Conservation (phyloP, 2,113 vertebrate species). For the Tamias sibiricus region DNA sequence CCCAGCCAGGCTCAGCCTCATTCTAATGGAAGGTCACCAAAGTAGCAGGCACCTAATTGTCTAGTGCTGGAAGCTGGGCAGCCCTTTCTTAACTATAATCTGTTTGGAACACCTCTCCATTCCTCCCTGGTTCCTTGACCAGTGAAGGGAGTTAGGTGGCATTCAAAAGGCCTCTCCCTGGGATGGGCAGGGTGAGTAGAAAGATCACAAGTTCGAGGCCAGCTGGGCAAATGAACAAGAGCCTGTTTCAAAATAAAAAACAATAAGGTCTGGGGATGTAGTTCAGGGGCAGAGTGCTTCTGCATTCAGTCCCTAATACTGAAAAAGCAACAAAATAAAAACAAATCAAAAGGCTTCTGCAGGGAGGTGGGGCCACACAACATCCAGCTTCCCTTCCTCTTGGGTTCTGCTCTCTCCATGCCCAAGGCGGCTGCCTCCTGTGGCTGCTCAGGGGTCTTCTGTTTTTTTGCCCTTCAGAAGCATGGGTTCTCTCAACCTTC, state of each 20-base stretch:
- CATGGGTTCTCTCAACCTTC: neutral
- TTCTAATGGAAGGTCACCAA: neutral
- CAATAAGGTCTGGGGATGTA: too few relatives aligned
- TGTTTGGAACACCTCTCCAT: neutral
- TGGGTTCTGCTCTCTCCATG: neutral
- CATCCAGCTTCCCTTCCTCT: neutral
- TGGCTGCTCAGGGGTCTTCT: neutral
- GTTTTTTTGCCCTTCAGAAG: neutral
- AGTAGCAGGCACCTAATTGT: neutral
- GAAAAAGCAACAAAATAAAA: too few relatives aligned
- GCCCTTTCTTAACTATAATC: neutral
- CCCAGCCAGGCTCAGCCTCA: neutral
- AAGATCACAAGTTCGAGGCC: too few relatives aligned
- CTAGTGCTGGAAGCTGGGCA: too few relatives aligned
- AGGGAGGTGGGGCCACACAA: fast-evolving
- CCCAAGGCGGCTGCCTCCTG: neutral
- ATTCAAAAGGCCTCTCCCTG: neutral
- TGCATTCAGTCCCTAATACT: too few relatives aligned
- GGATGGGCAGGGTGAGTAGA: too few relatives aligned
- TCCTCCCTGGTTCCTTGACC: neutral
- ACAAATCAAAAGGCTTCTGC: neutral
- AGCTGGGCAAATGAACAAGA: too few relatives aligned
- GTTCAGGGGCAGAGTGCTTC: too few relatives aligned
- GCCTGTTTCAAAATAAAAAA: too few relatives aligned
- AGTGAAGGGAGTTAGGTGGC: neutral